Conservation (phyloP, 2,888 invertebrate genomes). For the Vesta saturnalis region DNA sequence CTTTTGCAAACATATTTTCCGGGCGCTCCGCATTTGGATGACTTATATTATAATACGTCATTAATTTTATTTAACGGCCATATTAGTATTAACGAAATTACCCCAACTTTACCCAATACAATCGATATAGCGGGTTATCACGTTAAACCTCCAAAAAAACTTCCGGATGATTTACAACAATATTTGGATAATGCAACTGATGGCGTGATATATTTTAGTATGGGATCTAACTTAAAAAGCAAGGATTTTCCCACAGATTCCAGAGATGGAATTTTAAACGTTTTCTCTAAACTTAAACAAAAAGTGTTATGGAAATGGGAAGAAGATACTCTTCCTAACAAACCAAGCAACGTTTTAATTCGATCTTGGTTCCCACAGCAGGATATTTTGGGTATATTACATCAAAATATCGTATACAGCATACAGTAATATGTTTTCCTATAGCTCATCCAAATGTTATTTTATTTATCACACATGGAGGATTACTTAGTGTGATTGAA, state of each 20-base stretch:
- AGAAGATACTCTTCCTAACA: conserved; percentile 27
- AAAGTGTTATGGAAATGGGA: conserved; percentile 41
- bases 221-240: conserved; percentile 55
- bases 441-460: conserved; percentile 60
- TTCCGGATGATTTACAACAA: conserved; percentile 48
- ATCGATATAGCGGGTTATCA: conserved; percentile 44
- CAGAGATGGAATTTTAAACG: conserved; percentile 48
- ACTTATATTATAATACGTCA: conserved; percentile 40
- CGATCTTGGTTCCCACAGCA: conserved; percentile 36
- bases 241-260: conserved; percentile 47
- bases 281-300: conserved; percentile 54
- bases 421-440: too few relatives aligned
- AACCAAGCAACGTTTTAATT: conserved; percentile 30
- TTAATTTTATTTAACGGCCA: conserved; percentile 42
- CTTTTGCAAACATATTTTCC: conserved; percentile 39
- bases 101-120: conserved; percentile 42
- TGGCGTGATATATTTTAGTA: conserved; percentile 56
- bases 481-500: conserved; percentile 64
- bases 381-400: conserved; percentile 18
- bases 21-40: conserved; percentile 34
- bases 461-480: conserved; percentile 66
- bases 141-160: conserved; percentile 32
- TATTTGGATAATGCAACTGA: conserved; percentile 52
- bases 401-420: too few relatives aligned
- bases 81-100: conserved; percentile 27